Conservation (phyloP, 2,113 vertebrate species). For the Neopipo cinnamomea region DNA sequence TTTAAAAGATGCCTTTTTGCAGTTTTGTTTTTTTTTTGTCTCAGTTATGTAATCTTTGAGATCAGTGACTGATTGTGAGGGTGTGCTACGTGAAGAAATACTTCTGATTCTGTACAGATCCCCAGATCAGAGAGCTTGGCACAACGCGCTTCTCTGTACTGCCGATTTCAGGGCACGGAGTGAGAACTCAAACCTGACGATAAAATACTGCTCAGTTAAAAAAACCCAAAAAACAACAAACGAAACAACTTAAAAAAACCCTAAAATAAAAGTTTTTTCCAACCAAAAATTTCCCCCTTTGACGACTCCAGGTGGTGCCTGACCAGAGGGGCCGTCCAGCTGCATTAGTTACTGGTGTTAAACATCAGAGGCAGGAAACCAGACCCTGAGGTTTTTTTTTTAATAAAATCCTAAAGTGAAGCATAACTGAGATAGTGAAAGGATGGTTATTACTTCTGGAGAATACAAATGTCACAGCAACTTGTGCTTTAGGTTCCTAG, state of each 20-base stretch:
- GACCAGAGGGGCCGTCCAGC: not conserved
- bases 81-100: not conserved
- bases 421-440: not conserved
- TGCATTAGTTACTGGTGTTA: not conserved
- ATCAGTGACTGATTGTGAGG: not conserved
- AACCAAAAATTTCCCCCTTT: not conserved
- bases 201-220: not conserved
- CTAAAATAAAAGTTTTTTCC: not conserved
- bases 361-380: not conserved
- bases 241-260: not conserved
- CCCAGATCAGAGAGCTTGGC: not conserved
- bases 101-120: not conserved
- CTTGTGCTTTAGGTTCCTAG: not conserved
- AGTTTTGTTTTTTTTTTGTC: not conserved
- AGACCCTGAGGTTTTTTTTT: not conserved
- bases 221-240: not conserved
- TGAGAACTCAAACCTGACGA: not conserved
- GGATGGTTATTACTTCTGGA: not conserved
- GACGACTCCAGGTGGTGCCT: not conserved
- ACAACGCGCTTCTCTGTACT: not conserved
- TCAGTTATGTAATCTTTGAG: not conserved
- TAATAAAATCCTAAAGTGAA: not conserved
- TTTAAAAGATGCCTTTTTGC: not conserved
- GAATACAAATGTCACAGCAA: not conserved
- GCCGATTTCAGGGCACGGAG: not conserved